Percentiles rank a stretch among this genome's conserved stretches.
These are phyloP conservation scores for Leptopilina myrica DNA, from an alignment of 2,888 invertebrate species.

Conservation along the genomic window DNA sequence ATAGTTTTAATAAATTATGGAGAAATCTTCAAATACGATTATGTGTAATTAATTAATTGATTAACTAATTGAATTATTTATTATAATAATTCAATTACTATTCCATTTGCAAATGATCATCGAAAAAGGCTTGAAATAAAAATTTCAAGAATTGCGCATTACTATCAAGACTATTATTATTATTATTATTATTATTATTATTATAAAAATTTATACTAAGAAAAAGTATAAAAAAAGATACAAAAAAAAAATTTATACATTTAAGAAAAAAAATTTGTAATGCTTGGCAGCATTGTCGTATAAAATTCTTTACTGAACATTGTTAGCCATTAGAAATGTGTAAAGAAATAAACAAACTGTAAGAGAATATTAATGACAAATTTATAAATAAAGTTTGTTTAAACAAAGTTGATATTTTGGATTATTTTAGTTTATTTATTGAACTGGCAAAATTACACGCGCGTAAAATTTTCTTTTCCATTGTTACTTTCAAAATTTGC, in stretches of 20 bases:
- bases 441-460: too few species aligned
- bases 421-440: too few species aligned
- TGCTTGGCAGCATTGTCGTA: not conserved
- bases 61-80: too few species aligned
- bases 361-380: slow-evolving; percentile 44
- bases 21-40: too few species aligned
- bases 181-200: not conserved
- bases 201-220: not conserved
- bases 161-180: slow-evolving; percentile 3
- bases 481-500: too few species aligned
- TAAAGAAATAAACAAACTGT: slow-evolving; percentile 42
- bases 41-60: too few species aligned
- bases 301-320: not conserved
- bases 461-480: too few species aligned
- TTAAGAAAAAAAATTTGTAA: slow-evolving; percentile 35
- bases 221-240: not conserved
- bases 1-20: not conserved
- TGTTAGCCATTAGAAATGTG: slow-evolving; percentile 23
- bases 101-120: slow-evolving; percentile 21
- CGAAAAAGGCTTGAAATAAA: slow-evolving; percentile 26
- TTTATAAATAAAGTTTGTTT: slow-evolving; percentile 52
- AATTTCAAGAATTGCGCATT: slow-evolving; percentile 31
- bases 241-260: not conserved
- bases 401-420: slow-evolving; percentile 6
- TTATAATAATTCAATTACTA: too few species aligned